Base-by-base conservation (phyloP, 2,113 vertebrate genomes). In the Brienomyrus longianalis region DNA sequence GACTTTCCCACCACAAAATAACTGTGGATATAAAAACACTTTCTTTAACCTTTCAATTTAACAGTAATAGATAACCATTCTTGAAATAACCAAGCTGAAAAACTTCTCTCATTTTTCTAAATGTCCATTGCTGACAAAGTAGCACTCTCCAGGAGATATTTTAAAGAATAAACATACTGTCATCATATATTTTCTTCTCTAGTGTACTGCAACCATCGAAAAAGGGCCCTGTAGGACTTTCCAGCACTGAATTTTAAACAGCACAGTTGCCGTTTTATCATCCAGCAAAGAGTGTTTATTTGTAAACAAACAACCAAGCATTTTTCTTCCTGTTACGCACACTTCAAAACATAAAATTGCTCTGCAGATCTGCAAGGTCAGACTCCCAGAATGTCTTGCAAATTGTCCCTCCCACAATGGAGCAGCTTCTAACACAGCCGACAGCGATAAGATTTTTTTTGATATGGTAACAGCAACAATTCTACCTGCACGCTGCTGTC, bases 351-450 rank as follows among this genome's bases (percentile, higher is more conserved):
- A 93, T 94, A 93, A 95, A 95, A 96, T 95, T 94, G 95, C 94
- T 94, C 94, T 94, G 91, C 93, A 92, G 92, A 91, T 92, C 93
- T 92, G 93, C 93, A 94, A 96, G 95, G 95, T 96, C 96, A 95
- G 92, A 90, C 92, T 93, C 91, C 70, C 90, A 91, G 92, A 94
- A 94, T 91, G 92, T 93, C 88, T 91, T 89, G 94, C 93, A 93
- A 95, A 96, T 96, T 96, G 94, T 96, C 95, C 56, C 95, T 95
- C 91, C 93, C 90, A 23, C 21, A 31, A 27, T 35, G 43, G 87
- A 77, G 86, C 50, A n/a, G 87, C 70, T 88, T 77, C n/a, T n/a
- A 54, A 70, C 27, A 50, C 39, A 62, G 51, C 87, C 11, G 87
- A 88, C 62, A 88, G 54, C 54, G 43, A 11, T 62, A 88, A 59